Conservation (phyloP, 1,140 invertebrate genomes). For the Apis laboriosa region DNA sequence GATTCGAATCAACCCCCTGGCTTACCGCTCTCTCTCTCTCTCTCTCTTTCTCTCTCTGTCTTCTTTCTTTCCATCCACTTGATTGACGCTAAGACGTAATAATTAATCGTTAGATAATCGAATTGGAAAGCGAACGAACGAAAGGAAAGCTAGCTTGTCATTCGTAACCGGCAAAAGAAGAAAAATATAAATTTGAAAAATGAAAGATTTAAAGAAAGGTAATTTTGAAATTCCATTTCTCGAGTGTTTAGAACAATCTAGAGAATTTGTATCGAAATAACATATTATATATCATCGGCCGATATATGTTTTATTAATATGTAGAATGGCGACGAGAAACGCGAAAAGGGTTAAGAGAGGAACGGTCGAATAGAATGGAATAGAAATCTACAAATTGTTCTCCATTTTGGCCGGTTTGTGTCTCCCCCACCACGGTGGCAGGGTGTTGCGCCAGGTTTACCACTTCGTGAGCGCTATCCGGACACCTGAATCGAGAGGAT, state of each 20-base stretch:
- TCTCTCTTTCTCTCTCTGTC: neutral
- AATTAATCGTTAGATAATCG: slow-evolving; percentile 22
- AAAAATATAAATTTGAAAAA: slow-evolving; percentile 7
- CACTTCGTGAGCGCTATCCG: slow-evolving; percentile 62
- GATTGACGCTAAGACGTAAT: neutral
- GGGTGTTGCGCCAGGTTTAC: slow-evolving; percentile 68
- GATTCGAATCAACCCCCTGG: slow-evolving; percentile 3
- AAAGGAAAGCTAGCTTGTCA: slow-evolving; percentile 17
- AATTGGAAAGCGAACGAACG: neutral
- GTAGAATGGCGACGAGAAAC: neutral
- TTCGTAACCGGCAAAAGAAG: neutral
- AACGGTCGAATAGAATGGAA: neutral
- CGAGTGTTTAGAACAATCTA: neutral
- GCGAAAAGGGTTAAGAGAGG: neutral
- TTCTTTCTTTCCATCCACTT: neutral
- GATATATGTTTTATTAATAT: neutral
- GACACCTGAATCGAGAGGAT: slow-evolving; percentile 70
- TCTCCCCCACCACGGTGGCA: slow-evolving; percentile 49
- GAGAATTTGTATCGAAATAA: neutral
- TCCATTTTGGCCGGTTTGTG: slow-evolving; percentile 12
- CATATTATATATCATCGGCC: too few relatives aligned
- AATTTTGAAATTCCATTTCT: neutral
- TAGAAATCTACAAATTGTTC: slow-evolving; percentile 30
- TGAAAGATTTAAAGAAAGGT: too few relatives aligned
- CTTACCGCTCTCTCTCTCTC: neutral